phyloP scores from a whole-genome alignment of 2,113 vertebrate genomes.

The Osmerus eperlanus region DNA sequence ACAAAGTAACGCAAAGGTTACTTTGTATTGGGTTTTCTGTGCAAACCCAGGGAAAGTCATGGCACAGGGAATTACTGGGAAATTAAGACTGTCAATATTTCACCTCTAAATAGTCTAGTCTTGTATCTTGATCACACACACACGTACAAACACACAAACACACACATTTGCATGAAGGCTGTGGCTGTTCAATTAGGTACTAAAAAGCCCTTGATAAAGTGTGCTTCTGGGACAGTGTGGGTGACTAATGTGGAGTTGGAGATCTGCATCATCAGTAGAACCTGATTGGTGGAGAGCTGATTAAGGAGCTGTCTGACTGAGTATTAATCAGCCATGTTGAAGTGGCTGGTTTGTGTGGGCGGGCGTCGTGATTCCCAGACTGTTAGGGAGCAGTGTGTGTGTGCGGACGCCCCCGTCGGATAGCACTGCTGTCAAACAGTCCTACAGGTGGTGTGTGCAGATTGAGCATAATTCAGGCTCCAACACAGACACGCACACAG shows the following conservation, averaged over 20 bases:
- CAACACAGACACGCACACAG: too few relatives aligned
- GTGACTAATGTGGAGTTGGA: neutral
- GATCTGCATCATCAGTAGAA: neutral
- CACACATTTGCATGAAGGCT: neutral
- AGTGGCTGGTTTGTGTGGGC: neutral
- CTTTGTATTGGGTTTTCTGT: too few relatives aligned
- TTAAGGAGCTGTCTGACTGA: neutral
- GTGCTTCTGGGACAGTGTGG: neutral
- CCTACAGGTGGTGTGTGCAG: too few relatives aligned
- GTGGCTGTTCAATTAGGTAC: neutral
- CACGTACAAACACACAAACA: neutral
- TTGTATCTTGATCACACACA: neutral
- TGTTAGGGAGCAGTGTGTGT: neutral
- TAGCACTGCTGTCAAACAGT: too few relatives aligned
- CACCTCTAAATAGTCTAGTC: too few relatives aligned
- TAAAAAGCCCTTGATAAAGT: neutral
- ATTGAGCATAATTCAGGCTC: too few relatives aligned
- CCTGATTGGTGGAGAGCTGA: neutral
- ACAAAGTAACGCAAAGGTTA: neutral
- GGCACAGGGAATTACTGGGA: neutral
- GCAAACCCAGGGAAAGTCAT: too few relatives aligned
- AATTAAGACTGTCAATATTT: neutral
- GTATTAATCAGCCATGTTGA: neutral
- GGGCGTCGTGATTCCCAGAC: conserved; percentile 4
- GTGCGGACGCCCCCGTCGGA: too few relatives aligned